These are phyloP conservation scores for Latrodectus geometricus DNA, from an alignment of 1,140 invertebrate genomes.

Conservation along the genomic window DNA sequence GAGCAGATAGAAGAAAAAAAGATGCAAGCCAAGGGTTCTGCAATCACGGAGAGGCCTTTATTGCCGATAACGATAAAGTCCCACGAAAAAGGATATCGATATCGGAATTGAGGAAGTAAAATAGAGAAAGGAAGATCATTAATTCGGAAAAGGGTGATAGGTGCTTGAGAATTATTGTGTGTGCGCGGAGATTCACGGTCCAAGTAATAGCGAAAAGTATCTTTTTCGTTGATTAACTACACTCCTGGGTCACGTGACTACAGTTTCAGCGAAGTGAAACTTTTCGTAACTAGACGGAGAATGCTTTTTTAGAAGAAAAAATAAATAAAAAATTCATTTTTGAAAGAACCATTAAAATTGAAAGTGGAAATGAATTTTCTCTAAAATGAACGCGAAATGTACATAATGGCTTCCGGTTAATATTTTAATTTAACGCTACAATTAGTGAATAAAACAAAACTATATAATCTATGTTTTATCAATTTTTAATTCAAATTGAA, in stretches of 20 bases:
- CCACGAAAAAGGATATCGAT: constrained; percentile 16
- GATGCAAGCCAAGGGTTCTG: not conserved
- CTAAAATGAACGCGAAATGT: too few species aligned
- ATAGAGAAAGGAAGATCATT: not conserved
- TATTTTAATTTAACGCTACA: too few species aligned
- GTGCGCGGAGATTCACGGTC: not conserved
- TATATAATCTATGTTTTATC: too few species aligned
- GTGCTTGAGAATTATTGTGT: not conserved
- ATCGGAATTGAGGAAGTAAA: constrained; percentile 7
- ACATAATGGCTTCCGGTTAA: too few species aligned
- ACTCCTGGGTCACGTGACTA: not conserved
- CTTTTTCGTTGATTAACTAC: not conserved
- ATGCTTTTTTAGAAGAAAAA: too few species aligned
- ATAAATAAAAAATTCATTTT: too few species aligned
- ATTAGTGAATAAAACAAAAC: too few species aligned
- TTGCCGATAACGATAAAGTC: constrained; percentile 18
- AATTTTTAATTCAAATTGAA: too few species aligned
- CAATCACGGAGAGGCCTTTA: not conserved
- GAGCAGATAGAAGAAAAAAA: constrained; percentile 9
- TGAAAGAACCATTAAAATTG: too few species aligned
- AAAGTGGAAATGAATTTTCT: too few species aligned
- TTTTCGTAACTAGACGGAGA: too few species aligned
- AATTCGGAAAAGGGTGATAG: not conserved
- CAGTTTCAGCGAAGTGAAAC: too few species aligned
- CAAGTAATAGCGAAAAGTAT: not conserved